Conservation (phyloP, 2,797 vertebrate genomes). For the Clarias platycephalus region DNA sequence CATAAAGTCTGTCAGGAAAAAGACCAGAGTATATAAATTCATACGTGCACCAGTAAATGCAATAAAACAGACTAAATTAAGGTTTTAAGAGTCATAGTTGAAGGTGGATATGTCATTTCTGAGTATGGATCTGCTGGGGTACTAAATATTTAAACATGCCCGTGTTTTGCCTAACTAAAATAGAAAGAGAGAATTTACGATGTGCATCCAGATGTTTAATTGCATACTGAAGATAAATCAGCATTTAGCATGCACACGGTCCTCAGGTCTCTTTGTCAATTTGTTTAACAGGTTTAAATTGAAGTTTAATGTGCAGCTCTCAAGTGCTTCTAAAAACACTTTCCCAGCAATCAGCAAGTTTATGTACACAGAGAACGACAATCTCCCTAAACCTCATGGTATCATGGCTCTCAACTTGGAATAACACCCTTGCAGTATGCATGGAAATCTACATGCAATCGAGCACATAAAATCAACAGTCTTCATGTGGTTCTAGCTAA, state of each 20-base stretch:
- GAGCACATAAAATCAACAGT: constrained; percentile 42
- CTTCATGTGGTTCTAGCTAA: constrained; percentile 44
- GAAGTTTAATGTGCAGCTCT: constrained; percentile 5
- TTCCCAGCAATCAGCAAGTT: constrained; percentile 38
- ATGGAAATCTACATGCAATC: constrained; percentile 31
- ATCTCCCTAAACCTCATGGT: constrained; percentile 32
- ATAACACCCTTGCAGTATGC: constrained; percentile 18
- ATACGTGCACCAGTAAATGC: constrained; percentile 37
- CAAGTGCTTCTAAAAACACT: constrained; percentile 28
- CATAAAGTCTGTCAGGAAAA: constrained; percentile 32
- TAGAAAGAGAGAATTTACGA: background rate
- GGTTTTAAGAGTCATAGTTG: constrained; percentile 21
- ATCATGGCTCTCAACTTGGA: constrained; percentile 17
- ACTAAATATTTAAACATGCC: constrained; percentile 2
- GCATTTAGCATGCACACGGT: constrained; percentile 1
- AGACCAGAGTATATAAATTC: constrained; percentile 37
- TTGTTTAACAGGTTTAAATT: constrained; percentile 11
- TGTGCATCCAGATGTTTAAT: background rate
- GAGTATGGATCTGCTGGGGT: background rate
- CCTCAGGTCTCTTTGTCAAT: constrained; percentile 10
- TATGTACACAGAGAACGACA: constrained; percentile 34
- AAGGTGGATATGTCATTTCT: constrained; percentile 6
- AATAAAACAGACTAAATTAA: constrained; percentile 44
- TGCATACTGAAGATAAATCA: constrained; percentile 6
- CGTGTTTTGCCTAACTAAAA: constrained; percentile 28